Evolutionary conservation across 2,113 vertebrate species (phyloP).

Genomic region (Catagonus wagneri): DNA sequence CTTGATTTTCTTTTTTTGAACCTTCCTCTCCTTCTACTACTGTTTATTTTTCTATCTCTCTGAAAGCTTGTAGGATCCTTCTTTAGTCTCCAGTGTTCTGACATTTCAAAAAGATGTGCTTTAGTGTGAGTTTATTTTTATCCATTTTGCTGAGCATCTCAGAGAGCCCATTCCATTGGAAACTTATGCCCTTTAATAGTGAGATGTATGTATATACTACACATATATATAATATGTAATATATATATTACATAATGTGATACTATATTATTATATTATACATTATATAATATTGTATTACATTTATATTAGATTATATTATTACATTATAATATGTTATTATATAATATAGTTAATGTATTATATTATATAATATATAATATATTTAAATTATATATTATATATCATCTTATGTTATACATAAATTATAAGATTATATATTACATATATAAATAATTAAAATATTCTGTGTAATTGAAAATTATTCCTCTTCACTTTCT

Average conservation of each 20-base stretch:
- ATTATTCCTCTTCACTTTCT: not conserved
- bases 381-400: too few species aligned
- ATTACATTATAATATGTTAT: too few species aligned
- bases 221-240: not conserved
- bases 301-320: too few species aligned
- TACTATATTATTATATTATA: not conserved
- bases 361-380: too few species aligned
- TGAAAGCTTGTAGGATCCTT: not conserved
- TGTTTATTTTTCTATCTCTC: not conserved
- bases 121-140: not conserved
- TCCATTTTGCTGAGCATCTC: conserved; percentile 1
- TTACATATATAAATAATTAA: not conserved
- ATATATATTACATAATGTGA: not conserved
- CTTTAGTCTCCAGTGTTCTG: not conserved
- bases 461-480: not conserved
- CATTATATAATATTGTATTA: too few species aligned
- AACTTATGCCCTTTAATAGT: not conserved
- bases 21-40: not conserved
- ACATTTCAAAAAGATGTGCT: not conserved
- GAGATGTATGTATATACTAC: not conserved
- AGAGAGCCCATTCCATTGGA: not conserved
- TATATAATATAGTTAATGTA: too few species aligned
- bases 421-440: too few species aligned
- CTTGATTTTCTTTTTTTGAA: not conserved
- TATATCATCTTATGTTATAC: too few species aligned